Conservation (phyloP, 1,140 invertebrate genomes). For the Diorhabda elongata region DNA sequence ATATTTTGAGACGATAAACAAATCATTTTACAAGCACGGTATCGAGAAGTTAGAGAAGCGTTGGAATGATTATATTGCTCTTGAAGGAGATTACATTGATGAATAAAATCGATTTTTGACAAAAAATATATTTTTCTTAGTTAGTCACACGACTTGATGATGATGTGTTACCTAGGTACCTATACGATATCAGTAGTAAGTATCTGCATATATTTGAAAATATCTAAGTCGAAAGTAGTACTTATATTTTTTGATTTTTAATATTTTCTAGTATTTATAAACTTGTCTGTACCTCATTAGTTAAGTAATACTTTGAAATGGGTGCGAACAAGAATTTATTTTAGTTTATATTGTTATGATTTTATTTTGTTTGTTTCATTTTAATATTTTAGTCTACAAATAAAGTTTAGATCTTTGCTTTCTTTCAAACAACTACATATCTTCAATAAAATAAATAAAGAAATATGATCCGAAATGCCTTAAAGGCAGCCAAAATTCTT, state of each 20-base stretch:
- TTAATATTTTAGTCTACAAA: conserved; percentile 11
- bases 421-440: conserved; percentile 5
- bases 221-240: conserved; percentile 9
- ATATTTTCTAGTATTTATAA: neutral
- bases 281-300: conserved; percentile 3
- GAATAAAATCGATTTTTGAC: too few species aligned
- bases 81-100: too few species aligned
- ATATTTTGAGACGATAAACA: too few species aligned
- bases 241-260: conserved; percentile 1
- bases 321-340: conserved; percentile 11
- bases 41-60: too few species aligned
- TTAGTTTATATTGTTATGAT: conserved; percentile 7
- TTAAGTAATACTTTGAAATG: conserved; percentile 8
- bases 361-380: conserved; percentile 13
- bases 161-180: conserved; percentile 11
- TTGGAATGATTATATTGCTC: too few species aligned
- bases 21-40: too few species aligned
- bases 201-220: conserved; percentile 13
- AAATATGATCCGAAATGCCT: conserved; percentile 10
- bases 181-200: conserved; percentile 7
- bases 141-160: neutral
- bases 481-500: conserved; percentile 4
- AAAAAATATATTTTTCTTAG: too few species aligned
- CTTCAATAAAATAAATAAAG: conserved; percentile 1
- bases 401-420: conserved; percentile 12